Evolutionary conservation across 2,797 vertebrate species (phyloP).

Genomic region (Intellagama lesueurii): DNA sequence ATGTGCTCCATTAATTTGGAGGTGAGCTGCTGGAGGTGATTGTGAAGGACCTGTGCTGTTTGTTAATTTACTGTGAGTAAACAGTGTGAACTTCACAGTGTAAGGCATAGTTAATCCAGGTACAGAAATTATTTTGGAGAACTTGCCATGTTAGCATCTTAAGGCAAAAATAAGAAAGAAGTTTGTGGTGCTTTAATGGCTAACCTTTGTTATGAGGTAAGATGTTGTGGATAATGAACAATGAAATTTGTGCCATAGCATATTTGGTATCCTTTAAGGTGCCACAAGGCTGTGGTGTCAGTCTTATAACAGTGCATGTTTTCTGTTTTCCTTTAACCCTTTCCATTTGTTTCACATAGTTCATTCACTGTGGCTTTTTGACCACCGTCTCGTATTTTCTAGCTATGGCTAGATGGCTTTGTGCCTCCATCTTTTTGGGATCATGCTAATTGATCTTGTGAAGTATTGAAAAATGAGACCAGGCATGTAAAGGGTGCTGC

Average conservation of each 20-base stretch:
- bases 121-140: neutral
- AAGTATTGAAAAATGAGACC: neutral
- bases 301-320: neutral
- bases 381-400: neutral
- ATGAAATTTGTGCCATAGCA: neutral
- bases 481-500: neutral
- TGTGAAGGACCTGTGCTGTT: neutral
- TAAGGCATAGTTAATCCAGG: neutral
- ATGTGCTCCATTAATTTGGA: too few species aligned
- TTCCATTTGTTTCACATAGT: neutral
- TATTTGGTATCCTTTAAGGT: neutral
- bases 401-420: neutral
- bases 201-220: neutral
- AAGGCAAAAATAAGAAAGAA: neutral
- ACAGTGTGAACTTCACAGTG: too few species aligned
- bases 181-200: neutral
- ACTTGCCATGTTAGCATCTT: neutral
- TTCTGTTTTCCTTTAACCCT: neutral
- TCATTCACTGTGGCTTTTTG: neutral
- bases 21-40: too few species aligned
- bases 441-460: neutral
- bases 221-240: neutral
- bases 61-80: neutral
- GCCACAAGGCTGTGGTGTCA: neutral
- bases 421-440: neutral